A percentile compares a stretch with the other conserved stretches of the same genome.
Evolutionary conservation across 2,888 invertebrate genomes (phyloP).

Genomic region (Drosophila lutescens): DNA sequence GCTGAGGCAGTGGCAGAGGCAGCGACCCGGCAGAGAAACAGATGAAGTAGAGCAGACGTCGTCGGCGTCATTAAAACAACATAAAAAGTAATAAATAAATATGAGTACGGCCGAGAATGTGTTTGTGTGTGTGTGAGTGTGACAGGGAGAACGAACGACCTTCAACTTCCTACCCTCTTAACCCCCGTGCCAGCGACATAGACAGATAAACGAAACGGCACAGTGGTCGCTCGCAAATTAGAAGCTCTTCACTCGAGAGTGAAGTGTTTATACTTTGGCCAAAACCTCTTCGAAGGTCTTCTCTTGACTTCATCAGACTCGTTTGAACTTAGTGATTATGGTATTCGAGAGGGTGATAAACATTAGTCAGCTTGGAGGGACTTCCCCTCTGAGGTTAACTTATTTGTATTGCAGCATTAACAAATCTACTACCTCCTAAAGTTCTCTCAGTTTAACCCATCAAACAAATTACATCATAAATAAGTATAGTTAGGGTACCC

Average conservation of each 20-base stretch:
- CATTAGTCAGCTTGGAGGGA: background rate
- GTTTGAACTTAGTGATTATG: background rate
- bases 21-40: conserved; percentile 29
- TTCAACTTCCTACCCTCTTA: conserved; percentile 73
- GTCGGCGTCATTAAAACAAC: conserved; percentile 77
- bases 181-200: conserved; percentile 19
- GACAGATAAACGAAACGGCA: conserved; percentile 29
- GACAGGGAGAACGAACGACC: conserved; percentile 70
- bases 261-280: conserved; percentile 13
- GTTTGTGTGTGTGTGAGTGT: conserved; percentile 32
- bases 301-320: background rate
- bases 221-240: conserved; percentile 43
- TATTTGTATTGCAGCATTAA: too few species aligned
- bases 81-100: conserved; percentile 78
- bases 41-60: conserved; percentile 71
- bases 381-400: background rate
- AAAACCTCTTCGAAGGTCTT: conserved; percentile 26
- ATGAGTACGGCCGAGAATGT: conserved; percentile 57
- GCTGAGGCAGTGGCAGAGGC: conserved; percentile 10
- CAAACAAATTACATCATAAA: too few species aligned
- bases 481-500: too few species aligned
- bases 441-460: too few species aligned
- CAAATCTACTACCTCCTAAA: too few species aligned
- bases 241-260: conserved; percentile 21
- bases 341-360: background rate